These are phyloP conservation scores for Lepus oiostolus DNA, from an alignment of 2,797 vertebrate species.

Conservation along the genomic window DNA sequence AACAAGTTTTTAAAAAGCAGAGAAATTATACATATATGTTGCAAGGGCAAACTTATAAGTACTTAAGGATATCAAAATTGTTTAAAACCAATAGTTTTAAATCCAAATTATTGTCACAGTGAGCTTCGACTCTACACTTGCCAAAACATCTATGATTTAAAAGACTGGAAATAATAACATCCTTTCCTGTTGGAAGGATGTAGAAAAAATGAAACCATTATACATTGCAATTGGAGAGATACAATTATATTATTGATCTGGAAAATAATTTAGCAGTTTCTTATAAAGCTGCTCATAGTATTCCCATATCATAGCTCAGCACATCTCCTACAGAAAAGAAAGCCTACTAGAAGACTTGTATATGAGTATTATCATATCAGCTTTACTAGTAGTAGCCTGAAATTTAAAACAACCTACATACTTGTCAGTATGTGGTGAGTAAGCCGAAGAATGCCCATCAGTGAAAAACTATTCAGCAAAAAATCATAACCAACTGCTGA, in stretches of 20 bases:
- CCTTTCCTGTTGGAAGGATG: neutral
- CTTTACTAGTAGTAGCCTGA: neutral
- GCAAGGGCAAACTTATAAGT: neutral
- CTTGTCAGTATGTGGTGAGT: neutral
- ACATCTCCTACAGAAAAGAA: neutral
- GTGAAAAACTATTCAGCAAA: neutral
- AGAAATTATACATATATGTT: neutral
- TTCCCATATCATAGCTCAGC: neutral
- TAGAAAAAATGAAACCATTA: neutral
- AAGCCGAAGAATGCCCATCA: neutral
- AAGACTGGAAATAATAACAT: neutral
- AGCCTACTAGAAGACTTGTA: neutral
- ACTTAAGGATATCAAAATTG: neutral
- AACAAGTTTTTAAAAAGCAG: neutral
- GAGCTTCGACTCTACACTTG: neutral
- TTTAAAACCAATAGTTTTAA: neutral
- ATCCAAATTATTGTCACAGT: neutral
- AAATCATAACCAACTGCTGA: neutral
- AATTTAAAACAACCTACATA: neutral
- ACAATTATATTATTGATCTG: neutral
- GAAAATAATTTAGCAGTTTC: neutral
- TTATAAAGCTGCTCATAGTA: neutral
- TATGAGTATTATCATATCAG: neutral
- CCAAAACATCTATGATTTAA: neutral
- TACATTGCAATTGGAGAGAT: too few relatives aligned